A percentile compares a stretch with the other conserved stretches of the same genome.
These are phyloP conservation scores for Coenonympha glycerion DNA, from an alignment of 2,888 invertebrate genomes.

Conservation along the genomic window DNA sequence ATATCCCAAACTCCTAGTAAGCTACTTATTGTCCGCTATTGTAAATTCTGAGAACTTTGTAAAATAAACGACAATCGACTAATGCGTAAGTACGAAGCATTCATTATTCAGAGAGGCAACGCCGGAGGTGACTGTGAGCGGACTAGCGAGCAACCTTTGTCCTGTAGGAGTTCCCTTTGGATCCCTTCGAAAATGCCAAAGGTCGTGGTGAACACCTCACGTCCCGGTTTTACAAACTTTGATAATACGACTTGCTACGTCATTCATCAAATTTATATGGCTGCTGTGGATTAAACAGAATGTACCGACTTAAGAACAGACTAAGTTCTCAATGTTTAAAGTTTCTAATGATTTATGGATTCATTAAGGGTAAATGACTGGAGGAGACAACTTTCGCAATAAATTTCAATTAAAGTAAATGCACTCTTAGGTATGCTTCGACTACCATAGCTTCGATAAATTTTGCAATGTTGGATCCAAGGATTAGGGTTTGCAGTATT, in stretches of 20 bases:
- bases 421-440: neutral
- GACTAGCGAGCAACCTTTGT: slow-evolving; percentile 29
- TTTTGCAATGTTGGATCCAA: no score
- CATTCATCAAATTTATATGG: slow-evolving; percentile 7
- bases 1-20: neutral
- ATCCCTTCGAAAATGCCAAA: slow-evolving; percentile 46
- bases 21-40: neutral
- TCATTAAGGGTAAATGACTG: neutral
- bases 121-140: slow-evolving; percentile 27
- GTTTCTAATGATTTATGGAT: slow-evolving; percentile 2
- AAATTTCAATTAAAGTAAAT: slow-evolving; percentile 2
- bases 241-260: slow-evolving; percentile 13
- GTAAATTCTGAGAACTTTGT: slow-evolving; percentile 8
- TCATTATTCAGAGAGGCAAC: slow-evolving; percentile 42
- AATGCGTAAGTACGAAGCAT: slow-evolving; percentile 20
- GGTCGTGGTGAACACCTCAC: slow-evolving; percentile 34
- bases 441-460: no score
- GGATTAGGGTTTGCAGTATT: neutral
- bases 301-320: no score
- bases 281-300: neutral
- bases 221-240: slow-evolving; percentile 16
- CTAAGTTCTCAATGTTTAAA: slow-evolving; percentile 3
- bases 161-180: slow-evolving; percentile 31
- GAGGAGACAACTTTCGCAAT: neutral
- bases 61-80: slow-evolving; percentile 7